phyloP scores from a whole-genome alignment of 2,797 vertebrate genomes.

The Molossus molossus region DNA sequence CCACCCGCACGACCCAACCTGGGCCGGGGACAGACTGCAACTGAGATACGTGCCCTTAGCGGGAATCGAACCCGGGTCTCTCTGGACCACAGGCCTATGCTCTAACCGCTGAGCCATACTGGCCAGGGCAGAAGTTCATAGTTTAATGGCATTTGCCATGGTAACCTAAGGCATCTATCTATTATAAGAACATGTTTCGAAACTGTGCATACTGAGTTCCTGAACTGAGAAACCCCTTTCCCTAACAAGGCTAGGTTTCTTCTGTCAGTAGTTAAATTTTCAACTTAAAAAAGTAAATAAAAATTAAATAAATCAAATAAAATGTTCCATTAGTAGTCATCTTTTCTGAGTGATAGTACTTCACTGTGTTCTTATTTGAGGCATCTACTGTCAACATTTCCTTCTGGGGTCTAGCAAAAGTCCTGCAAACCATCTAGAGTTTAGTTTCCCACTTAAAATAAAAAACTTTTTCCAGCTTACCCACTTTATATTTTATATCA shows the following conservation, averaged over 20 bases:
- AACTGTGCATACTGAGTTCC: neutral
- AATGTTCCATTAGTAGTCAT: constrained; percentile 10
- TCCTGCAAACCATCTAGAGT: neutral
- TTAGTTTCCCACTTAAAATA: neutral
- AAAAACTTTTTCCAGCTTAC: neutral
- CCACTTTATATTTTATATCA: constrained; percentile 38
- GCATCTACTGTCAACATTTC: neutral
- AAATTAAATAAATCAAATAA: constrained; percentile 48
- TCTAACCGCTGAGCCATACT: no score
- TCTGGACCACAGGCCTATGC: no score
- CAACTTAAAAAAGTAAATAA: constrained; percentile 54
- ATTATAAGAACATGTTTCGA: constrained; percentile 1
- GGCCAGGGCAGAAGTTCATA: neutral
- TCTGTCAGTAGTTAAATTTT: constrained; percentile 49
- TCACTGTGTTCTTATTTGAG: constrained; percentile 1
- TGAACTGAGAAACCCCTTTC: constrained; percentile 34
- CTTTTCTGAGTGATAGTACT: constrained; percentile 28
- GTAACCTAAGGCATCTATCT: neutral
- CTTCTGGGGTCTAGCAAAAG: neutral
- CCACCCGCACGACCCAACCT: no score
- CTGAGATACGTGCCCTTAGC: no score
- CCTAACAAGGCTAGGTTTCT: constrained; percentile 30
- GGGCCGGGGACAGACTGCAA: no score
- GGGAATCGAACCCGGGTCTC: no score
- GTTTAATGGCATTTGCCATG: constrained; percentile 4